These are phyloP conservation scores for Hydrotaea cyrtoneurina DNA, from an alignment of 2,888 invertebrate species.

Conservation along the genomic window DNA sequence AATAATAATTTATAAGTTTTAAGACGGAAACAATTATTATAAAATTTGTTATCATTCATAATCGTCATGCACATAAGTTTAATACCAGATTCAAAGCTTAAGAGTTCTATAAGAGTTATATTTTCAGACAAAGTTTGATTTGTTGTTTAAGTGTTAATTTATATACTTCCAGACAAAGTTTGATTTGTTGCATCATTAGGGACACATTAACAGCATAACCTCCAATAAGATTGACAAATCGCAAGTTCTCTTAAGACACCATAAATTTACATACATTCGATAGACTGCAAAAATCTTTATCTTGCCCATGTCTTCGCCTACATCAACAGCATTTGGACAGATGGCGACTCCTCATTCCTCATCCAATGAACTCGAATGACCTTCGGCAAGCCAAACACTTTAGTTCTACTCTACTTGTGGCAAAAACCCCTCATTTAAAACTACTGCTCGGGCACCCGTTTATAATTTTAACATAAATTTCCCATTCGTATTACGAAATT, in stretches of 20 bases:
- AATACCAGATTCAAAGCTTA: no score
- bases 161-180: neutral
- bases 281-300: neutral
- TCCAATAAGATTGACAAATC: neutral
- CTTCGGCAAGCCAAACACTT: neutral
- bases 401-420: neutral
- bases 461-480: constrained; percentile 56
- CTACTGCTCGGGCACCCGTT: constrained; percentile 48
- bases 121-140: no score
- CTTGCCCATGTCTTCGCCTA: neutral
- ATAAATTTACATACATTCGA: neutral
- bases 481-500: constrained; percentile 54
- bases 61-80: no score
- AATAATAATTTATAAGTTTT: no score
- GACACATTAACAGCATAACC: neutral
- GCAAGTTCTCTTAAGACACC: neutral
- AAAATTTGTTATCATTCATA: no score
- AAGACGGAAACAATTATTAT: no score
- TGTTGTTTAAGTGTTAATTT: no score
- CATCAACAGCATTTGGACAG: neutral
- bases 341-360: neutral
- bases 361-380: neutral
- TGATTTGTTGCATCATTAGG: neutral
- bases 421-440: constrained; percentile 4
- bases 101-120: no score